These are phyloP conservation scores for Rhinogobio ventralis DNA, from an alignment of 2,797 vertebrate genomes.

Conservation along the genomic window DNA sequence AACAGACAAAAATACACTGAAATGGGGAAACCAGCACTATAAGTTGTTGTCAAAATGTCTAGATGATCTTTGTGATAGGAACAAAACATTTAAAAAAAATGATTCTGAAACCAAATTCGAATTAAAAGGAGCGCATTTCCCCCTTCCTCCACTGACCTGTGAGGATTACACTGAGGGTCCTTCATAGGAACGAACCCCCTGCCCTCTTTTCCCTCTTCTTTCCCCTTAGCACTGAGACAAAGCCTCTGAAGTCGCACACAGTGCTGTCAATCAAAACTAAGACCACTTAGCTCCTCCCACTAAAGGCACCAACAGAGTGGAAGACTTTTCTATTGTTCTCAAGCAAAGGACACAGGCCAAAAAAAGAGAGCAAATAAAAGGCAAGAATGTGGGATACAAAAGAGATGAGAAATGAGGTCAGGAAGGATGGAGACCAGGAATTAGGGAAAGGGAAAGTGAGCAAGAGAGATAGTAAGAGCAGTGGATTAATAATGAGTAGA, in stretches of 20 bases:
- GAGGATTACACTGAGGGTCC: conserved; percentile 62
- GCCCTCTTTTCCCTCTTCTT: conserved; percentile 68
- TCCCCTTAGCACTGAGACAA: conserved; percentile 74
- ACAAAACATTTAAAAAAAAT: background rate
- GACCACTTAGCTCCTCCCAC: conserved; percentile 50
- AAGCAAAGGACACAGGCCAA: conserved; percentile 56
- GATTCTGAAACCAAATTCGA: conserved; percentile 15
- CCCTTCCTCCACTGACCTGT: conserved; percentile 2
- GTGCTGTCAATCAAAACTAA: conserved; percentile 73
- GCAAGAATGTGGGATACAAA: conserved; percentile 42
- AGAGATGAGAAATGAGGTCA: conserved; percentile 58
- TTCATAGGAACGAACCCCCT: conserved; percentile 65
- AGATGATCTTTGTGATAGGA: background rate
- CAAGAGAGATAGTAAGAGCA: conserved; percentile 43
- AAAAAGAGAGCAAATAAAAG: conserved; percentile 17
- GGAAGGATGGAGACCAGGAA: conserved; percentile 60
- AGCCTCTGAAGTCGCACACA: conserved; percentile 70
- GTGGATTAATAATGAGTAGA: conserved; percentile 70
- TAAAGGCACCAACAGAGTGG: conserved; percentile 51
- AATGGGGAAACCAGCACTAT: background rate
- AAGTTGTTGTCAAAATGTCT: background rate
- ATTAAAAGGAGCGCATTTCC: conserved; percentile 12
- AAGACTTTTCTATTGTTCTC: conserved; percentile 72
- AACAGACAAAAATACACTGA: conserved; percentile 45
- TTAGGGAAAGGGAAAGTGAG: conserved; percentile 5